Base-by-base conservation (phyloP, 2,888 invertebrate genomes). In the Beris morrisii region DNA sequence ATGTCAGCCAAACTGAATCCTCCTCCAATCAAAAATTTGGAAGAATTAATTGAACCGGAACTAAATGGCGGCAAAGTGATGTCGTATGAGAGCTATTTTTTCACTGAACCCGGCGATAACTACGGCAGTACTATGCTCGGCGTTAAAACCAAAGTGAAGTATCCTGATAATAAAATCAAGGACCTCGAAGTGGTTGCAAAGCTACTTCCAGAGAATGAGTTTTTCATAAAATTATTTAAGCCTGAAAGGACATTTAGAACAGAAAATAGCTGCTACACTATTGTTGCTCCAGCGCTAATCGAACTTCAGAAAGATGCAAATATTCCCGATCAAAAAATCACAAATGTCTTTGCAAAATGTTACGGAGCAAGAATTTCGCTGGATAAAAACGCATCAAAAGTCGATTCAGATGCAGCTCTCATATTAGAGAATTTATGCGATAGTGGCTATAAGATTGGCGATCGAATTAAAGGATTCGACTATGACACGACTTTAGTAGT, bases 71-170 rank as follows among this genome's bases (percentile, higher is more conserved):
- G 68, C 1, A 74, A 73, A 66, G 71, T 84, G 2, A 65, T 80
- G 2, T 76, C 81, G 0, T 80, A 82, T 67, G 74, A 75, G 13
- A 78, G 77, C 9, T 76, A 76, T 13, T 77, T 76, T 68, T 74
- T 84, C n/a, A 84, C 84, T 9, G 82, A 82, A 15, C 82, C 83
- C 0, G 87, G 87, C 0, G 87, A 87, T 72, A 87, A 87, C 73
- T 87, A 86, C 73, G 86, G 86, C 3, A 86, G 87, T 71, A 78
- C 84, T 0, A 86, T 87, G 77, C 72, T 86, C 0, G 79, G 81
- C 1, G 72, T 81, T 4, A 71, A 71, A 31, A 76, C 82, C 0
- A 78, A 75, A 67, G 71, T 83, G 9, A 74, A 75, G 67, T 74
- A 74, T 30, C 2, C 70, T 0, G 67, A 75, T 67, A 76, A 73